A percentile compares a stretch with the other conserved stretches of the same genome.
These are phyloP conservation scores for Clamator glandarius DNA, from an alignment of 2,797 vertebrate genomes.

Conservation along the genomic window DNA sequence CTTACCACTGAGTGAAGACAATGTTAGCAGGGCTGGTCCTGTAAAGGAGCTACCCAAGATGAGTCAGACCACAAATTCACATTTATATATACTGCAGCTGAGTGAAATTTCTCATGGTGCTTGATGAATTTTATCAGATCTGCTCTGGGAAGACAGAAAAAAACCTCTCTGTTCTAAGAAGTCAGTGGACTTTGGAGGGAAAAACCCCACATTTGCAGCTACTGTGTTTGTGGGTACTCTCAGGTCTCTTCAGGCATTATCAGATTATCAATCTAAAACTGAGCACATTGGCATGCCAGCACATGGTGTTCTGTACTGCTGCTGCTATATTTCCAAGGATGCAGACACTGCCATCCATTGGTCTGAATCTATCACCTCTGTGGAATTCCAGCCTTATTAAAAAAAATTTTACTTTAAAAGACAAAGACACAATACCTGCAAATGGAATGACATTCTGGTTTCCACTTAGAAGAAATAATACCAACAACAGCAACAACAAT, in stretches of 20 bases:
- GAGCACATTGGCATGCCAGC: background rate
- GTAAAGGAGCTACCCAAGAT: background rate
- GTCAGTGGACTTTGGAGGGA: accelerated
- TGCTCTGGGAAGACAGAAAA: background rate
- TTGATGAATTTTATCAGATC: background rate
- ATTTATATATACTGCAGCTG: background rate
- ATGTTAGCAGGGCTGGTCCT: background rate
- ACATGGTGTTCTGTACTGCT: background rate
- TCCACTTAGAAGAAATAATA: background rate
- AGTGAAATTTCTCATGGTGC: background rate
- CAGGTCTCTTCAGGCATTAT: background rate
- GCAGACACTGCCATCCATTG: background rate
- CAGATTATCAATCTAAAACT: background rate
- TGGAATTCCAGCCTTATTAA: background rate
- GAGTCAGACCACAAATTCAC: background rate
- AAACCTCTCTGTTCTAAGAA: background rate
- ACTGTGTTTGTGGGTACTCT: background rate
- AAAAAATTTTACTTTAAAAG: background rate
- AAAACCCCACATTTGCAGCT: background rate
- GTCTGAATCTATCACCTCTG: background rate
- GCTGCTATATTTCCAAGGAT: background rate
- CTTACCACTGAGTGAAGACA: background rate
- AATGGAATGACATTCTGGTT: background rate
- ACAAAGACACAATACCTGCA: background rate
- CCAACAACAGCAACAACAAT: background rate